Evolutionary conservation across 2,888 invertebrate species (phyloP), one percentile per base, ranked within the genome.

Genomic region (Neoscelio sp.): DNA sequence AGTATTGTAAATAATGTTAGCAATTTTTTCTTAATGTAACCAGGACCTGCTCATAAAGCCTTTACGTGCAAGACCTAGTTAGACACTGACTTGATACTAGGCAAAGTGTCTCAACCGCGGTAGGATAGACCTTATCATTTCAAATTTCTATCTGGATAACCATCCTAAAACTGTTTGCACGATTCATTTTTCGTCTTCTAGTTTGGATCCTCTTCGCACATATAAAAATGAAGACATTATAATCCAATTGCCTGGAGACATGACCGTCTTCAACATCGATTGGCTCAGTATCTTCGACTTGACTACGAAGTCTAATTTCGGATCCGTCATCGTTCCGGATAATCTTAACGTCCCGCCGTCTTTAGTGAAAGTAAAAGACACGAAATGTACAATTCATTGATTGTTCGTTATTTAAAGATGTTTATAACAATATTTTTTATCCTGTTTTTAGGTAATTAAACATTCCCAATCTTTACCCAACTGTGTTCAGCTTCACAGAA

Each of bases 311-410:
- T 92, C 94, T 78, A 95, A 94, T 89, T 94, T 92, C 78, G 95
- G 95, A 3, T 95, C 95, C 30, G 94, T 95, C 74, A 93, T 96
- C 20, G 94, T 97, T 86, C 95, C 96, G 0, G 95, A 95, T 85
- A 94, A 93, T 23, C 92, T 96, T 54, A 96, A 96, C 91, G 97
- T 98, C 74, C 97, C 97, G 46, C 97, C 97, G 40, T 95, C 96
- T n/a, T 90, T 95, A 77, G 92, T 95, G 3, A 94, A 94, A 91
- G 92, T 94, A 84, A 30, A n/a, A n/a, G n/a, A 18, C 35, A 50
- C n/a, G 2, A 40, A 48, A 71, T n/a, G n/a, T n/a, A n/a, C n/a
- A n/a, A n/a, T n/a, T n/a, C n/a, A n/a, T n/a, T n/a, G n/a, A n/a
- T n/a, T n/a, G n/a, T n/a, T n/a, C n/a, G n/a, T n/a, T n/a, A n/a